A percentile compares a stretch with the other conserved stretches of the same genome.
These are phyloP conservation scores for Rhadinocentrus ornatus DNA, from an alignment of 2,797 vertebrate species.

Conservation along the genomic window DNA sequence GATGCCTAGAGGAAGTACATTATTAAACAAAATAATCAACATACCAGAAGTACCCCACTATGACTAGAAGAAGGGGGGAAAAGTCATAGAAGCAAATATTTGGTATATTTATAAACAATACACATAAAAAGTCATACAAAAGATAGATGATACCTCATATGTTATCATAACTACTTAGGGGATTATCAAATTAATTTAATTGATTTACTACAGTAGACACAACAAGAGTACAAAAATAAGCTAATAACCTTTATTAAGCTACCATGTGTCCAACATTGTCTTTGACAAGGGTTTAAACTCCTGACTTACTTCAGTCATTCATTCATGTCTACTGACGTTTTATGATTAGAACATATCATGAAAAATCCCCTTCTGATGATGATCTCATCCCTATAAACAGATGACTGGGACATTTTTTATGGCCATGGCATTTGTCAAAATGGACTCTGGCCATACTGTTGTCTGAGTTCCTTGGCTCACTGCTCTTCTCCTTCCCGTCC, in stretches of 20 bases:
- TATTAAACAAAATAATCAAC: neutral
- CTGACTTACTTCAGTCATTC: neutral
- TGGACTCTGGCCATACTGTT: constrained; percentile 18
- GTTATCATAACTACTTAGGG: neutral
- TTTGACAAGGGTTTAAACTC: neutral
- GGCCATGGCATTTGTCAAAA: constrained; percentile 42
- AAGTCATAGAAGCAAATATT: no score
- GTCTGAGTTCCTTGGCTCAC: constrained; percentile 20
- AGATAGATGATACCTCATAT: neutral
- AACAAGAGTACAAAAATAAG: neutral
- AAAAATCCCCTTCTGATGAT: constrained; percentile 47
- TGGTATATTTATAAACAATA: neutral
- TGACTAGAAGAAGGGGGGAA: neutral
- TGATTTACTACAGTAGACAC: neutral
- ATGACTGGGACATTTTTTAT: constrained; percentile 15
- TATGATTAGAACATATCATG: neutral
- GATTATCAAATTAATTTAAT: neutral
- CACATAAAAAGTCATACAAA: neutral
- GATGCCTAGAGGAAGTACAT: constrained; percentile 68
- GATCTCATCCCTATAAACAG: constrained; percentile 45
- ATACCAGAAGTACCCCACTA: neutral
- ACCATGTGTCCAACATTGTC: neutral
- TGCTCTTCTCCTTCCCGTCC: constrained; percentile 6
- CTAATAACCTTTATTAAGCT: neutral
- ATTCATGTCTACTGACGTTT: neutral